These are phyloP conservation scores for Cheilosia grossa DNA, from an alignment of 2,888 invertebrate species.

Conservation along the genomic window DNA sequence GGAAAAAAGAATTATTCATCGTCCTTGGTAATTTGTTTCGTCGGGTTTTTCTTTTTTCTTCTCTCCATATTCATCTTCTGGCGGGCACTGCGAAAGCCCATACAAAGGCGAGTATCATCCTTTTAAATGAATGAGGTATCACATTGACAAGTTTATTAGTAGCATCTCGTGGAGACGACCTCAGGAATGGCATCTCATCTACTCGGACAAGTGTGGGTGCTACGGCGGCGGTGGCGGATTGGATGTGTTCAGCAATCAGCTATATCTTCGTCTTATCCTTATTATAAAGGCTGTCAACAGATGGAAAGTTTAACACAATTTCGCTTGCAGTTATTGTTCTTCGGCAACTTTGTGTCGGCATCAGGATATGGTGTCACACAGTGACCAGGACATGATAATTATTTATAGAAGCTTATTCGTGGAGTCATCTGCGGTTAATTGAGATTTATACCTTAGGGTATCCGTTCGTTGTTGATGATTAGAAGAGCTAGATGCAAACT, in stretches of 20 bases:
- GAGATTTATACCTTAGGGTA: conserved; percentile 68
- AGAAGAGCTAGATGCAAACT: conserved; percentile 26
- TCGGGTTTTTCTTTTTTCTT: conserved; percentile 6
- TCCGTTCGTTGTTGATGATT: conserved; percentile 40
- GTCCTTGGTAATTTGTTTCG: conserved; percentile 66
- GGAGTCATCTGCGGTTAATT: conserved; percentile 64
- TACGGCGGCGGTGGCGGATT: background rate
- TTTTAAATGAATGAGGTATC: conserved; percentile 72
- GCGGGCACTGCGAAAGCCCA: conserved; percentile 45
- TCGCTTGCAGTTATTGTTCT: conserved; percentile 42
- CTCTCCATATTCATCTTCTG: conserved; percentile 22
- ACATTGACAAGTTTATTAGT: conserved; percentile 73
- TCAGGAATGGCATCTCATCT: conserved; percentile 64
- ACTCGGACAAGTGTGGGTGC: background rate
- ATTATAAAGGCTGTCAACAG: conserved; percentile 60
- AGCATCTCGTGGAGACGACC: conserved; percentile 53
- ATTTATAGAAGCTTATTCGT: conserved; percentile 66
- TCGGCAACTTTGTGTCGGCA: conserved; percentile 24
- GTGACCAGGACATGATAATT: conserved; percentile 59
- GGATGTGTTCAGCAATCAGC: conserved; percentile 42
- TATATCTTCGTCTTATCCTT: conserved; percentile 39
- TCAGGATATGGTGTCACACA: conserved; percentile 17
- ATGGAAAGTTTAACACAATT: conserved; percentile 62
- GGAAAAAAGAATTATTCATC: conserved; percentile 62
- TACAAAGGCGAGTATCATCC: conserved; percentile 58